A percentile compares a stretch with the other conserved stretches of the same genome.
phyloP scores from a whole-genome alignment of 2,888 invertebrate species.

The Mesorhabditis spiculigera region DNA sequence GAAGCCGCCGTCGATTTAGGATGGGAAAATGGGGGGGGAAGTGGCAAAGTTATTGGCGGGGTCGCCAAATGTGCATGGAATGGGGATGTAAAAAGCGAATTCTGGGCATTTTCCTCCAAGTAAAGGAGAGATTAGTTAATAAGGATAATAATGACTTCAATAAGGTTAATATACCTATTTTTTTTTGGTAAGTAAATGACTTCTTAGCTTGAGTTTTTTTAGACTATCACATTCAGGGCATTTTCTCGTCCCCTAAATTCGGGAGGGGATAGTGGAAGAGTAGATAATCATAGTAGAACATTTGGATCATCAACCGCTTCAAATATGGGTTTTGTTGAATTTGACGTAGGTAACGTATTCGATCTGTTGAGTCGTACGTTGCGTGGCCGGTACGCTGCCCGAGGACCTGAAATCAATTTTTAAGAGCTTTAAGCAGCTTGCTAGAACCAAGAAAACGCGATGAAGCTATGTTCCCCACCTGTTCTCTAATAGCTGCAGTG shows the following conservation, averaged over 20 bases:
- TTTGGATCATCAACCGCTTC: background rate
- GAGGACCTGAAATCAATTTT: background rate
- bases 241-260: background rate
- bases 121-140: too few relatives aligned
- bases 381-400: background rate
- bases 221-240: background rate
- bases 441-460: too few relatives aligned
- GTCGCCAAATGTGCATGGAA: too few relatives aligned
- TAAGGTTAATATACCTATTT: too few relatives aligned
- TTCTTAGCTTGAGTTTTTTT: too few relatives aligned
- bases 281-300: background rate
- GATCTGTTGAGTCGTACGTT: background rate
- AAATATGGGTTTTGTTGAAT: background rate
- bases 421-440: background rate
- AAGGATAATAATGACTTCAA: too few relatives aligned
- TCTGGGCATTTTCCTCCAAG: too few relatives aligned
- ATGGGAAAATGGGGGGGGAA: too few relatives aligned
- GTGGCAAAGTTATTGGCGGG: too few relatives aligned
- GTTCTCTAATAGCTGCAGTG: background rate
- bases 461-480: background rate
- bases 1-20: too few relatives aligned
- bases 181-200: too few relatives aligned
- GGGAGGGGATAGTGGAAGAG: background rate
- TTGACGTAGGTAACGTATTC: background rate
- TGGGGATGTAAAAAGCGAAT: too few relatives aligned